Evolutionary conservation across 2,888 invertebrate species (phyloP), one percentile per base, ranked within the genome.

Genomic region (Agrotis exclamationis): DNA sequence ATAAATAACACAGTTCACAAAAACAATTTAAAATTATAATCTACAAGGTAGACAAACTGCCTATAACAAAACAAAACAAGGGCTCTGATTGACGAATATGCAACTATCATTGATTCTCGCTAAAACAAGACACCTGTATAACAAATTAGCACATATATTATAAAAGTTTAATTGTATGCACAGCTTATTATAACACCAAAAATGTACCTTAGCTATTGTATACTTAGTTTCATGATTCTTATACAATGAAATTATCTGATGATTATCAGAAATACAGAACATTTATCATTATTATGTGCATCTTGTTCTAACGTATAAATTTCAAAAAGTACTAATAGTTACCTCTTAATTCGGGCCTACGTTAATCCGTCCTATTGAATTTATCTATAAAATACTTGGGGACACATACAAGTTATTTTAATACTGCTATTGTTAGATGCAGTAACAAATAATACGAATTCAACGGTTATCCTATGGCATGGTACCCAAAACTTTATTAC

Each of bases 361-460:
- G 73, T 82, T 89, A 84, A 84, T 87, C 87, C 86, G 90, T 90
- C 76, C 88, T 91, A 93, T 90, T 89, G 89, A 87, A 77, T 87
- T 86, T 85, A 88, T 87, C 86, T 90, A 90, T 87, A 90, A 90
- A 91, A 92, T 92, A 93, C 90, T 92, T 90, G 86, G 87, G 80
- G 88, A 88, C 87, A 90, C 85, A 89, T 88, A 86, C 88, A 86
- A 84, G 75, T 85, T 89, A 88, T 79, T 88, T 85, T 92, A 94
- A 94, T 94, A 94, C 94, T 94, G 93, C 92, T 93, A 89, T 90
- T 89, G 84, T 88, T 87, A 90, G 91, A 92, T 90, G 92, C 93
- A 93, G 92, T 87, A 88, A 88, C 87, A 86, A 89, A 85, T 84
- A 28, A 83, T 79, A 67, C 57, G 33, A 71, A 50, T 39, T 60